phyloP scores from a whole-genome alignment of 2,113 vertebrate species.

The Hydrochoerus hydrochaeris region DNA sequence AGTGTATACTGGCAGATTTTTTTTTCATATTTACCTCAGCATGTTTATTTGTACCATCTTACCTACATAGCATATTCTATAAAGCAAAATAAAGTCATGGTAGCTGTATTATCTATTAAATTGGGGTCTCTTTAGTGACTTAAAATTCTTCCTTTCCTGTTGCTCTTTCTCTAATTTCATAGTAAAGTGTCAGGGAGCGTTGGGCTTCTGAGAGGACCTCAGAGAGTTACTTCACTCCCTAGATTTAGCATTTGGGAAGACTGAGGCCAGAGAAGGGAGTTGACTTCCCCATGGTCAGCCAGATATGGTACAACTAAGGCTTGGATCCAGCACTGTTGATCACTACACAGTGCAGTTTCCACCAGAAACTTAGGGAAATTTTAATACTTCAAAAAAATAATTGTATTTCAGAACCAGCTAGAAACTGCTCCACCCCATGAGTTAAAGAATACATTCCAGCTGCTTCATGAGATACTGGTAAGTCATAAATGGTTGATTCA shows the following conservation, averaged over 20 bases:
- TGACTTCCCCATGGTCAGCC: background rate
- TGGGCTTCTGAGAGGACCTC: background rate
- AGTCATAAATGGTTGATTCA: constrained; percentile 72
- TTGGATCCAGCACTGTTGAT: background rate
- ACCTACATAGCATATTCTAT: background rate
- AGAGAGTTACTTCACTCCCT: background rate
- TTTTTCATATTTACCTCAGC: background rate
- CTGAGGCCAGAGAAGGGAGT: background rate
- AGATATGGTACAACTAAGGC: background rate
- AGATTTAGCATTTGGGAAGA: background rate
- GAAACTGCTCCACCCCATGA: constrained; percentile 98
- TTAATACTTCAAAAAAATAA: constrained; percentile 59
- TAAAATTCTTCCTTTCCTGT: background rate
- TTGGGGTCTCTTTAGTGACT: background rate
- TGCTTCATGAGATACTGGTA: constrained; percentile 97
- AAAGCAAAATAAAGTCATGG: background rate
- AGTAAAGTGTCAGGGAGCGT: background rate
- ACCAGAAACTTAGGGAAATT: background rate
- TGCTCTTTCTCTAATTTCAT: background rate
- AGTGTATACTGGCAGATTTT: background rate
- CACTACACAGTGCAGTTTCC: background rate
- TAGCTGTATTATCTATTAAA: too few relatives aligned
- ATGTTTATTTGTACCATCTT: background rate
- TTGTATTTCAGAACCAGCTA: constrained; percentile 91
- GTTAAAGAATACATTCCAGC: constrained; percentile 97